Conservation (phyloP, 2,797 vertebrate species). For the Alcedo atthis region DNA sequence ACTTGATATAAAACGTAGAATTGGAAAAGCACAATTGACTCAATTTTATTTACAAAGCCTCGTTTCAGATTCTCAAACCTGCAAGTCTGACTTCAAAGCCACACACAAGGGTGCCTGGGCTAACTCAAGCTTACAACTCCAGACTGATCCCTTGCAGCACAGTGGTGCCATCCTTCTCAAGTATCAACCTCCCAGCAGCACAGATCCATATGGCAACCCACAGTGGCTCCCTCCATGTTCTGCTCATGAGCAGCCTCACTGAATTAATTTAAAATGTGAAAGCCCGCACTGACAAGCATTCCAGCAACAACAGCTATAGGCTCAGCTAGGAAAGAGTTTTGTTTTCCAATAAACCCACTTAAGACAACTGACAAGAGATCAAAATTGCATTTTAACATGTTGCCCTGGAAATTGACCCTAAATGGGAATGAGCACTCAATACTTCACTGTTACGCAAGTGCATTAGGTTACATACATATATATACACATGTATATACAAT, state of each 20-base stretch:
- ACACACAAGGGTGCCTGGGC: neutral
- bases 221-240: conserved; percentile 40
- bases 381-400: neutral
- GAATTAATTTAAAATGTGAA: neutral
- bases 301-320: neutral
- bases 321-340: neutral
- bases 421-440: neutral
- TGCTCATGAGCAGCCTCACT: conserved; percentile 14
- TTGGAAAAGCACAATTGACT: neutral
- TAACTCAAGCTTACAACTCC: conserved; percentile 17
- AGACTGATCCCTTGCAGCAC: neutral
- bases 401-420: conserved; percentile 18
- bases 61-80: neutral
- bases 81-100: conserved; percentile 37
- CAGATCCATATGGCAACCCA: neutral
- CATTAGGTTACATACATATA: conserved; percentile 50
- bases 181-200: neutral
- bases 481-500: conserved; percentile 42
- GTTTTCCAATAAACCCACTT: neutral
- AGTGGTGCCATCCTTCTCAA: conserved; percentile 37
- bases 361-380: neutral
- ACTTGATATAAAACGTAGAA: neutral
- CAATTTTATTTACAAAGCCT: neutral
- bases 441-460: conserved; percentile 11
- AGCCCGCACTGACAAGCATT: neutral